These are phyloP conservation scores for Steatornis caripensis DNA, from an alignment of 2,113 vertebrate genomes.

Conservation along the genomic window DNA sequence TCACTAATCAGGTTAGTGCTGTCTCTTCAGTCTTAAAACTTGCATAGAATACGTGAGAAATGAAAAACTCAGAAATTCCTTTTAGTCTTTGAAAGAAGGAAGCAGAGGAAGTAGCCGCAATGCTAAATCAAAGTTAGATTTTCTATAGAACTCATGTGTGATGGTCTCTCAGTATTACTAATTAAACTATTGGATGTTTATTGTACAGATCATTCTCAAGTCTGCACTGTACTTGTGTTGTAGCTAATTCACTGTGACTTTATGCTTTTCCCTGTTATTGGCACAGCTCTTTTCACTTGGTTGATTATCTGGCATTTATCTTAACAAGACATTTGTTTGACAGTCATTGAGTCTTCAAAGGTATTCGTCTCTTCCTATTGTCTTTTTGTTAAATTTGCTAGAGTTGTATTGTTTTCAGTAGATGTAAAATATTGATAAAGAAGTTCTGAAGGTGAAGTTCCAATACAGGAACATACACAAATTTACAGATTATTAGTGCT, in stretches of 20 bases:
- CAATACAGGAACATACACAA: no score
- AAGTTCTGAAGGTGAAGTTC: background rate
- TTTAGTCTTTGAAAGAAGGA: background rate
- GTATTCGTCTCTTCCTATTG: background rate
- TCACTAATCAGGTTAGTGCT: background rate
- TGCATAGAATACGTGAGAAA: background rate
- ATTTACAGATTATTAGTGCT: background rate
- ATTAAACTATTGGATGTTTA: background rate
- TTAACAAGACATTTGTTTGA: background rate
- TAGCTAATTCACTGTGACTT: background rate
- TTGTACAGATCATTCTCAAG: background rate
- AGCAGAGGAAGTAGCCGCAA: background rate
- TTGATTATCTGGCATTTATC: background rate
- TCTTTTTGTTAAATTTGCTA: background rate
- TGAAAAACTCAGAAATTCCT: background rate
- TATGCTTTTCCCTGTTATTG: background rate
- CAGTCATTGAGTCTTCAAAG: background rate
- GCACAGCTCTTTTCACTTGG: background rate
- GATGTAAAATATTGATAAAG: background rate
- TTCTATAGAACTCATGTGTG: background rate
- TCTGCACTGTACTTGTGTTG: background rate
- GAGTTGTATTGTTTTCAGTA: background rate
- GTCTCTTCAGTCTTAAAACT: background rate
- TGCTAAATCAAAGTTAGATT: background rate
- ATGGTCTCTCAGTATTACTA: background rate